Percentiles rank a stretch among this genome's conserved stretches.
Evolutionary conservation across 35 echinoderm and acorn worm genomes (phyloP).

Genomic region (Holothuria glaberrima): DNA sequence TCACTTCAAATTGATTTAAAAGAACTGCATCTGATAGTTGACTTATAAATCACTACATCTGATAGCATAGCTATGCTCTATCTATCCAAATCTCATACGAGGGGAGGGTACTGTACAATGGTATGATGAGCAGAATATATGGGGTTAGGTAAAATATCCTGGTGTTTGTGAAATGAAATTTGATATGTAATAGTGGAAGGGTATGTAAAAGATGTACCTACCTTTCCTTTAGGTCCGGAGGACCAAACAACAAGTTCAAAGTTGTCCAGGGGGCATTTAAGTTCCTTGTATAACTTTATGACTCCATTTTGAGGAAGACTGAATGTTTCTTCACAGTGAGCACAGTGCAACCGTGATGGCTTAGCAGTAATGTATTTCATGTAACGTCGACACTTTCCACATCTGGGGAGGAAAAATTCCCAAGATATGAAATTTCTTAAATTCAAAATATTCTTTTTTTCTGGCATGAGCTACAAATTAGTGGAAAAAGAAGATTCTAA

Average conservation of each 20-base stretch:
- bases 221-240: constrained; percentile 83
- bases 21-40: no score
- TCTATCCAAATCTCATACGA: no score
- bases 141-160: no score
- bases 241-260: constrained; percentile 96
- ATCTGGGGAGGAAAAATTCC: constrained; percentile 33
- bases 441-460: background rate
- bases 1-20: no score
- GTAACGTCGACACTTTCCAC: constrained; percentile 93
- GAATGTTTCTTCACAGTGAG: constrained; percentile 90
- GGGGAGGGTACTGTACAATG: no score
- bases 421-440: background rate
- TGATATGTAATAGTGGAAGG: no score
- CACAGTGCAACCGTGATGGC: constrained; percentile 82
- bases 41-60: no score
- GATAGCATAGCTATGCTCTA: no score
- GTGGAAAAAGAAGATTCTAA: no score
- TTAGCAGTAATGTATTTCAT: constrained; percentile 99
- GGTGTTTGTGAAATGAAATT: no score
- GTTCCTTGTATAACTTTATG: constrained; percentile 96
- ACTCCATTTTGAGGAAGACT: constrained; percentile 90
- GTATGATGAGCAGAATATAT: no score
- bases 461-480: no score
- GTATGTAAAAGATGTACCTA: background rate
- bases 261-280: constrained; percentile 91